Conservation (phyloP, 2,113 vertebrate species). For the Heterotilapia buettikoferi region DNA sequence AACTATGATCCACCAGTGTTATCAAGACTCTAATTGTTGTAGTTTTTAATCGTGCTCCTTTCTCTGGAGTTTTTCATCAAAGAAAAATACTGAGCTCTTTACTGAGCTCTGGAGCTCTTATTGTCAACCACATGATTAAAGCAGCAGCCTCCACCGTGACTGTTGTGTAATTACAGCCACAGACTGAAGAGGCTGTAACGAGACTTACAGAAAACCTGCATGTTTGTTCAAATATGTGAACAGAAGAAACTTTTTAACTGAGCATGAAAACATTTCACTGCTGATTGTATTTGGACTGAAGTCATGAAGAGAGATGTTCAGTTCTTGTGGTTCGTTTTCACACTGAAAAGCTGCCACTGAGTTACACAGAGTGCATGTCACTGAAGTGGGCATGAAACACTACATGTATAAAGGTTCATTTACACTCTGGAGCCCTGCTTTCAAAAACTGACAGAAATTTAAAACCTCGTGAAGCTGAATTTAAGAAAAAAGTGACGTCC, state of each 20-base stretch:
- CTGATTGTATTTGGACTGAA: background rate
- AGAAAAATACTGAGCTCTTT: background rate
- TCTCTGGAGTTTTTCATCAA: background rate
- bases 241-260: background rate
- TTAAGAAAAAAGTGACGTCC: rapidly evolving
- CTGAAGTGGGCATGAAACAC: rapidly evolving
- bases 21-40: rapidly evolving
- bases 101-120: rapidly evolving
- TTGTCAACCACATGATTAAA: rapidly evolving
- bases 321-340: background rate
- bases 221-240: background rate
- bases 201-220: background rate
- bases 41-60: background rate
- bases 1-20: background rate
- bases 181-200: background rate
- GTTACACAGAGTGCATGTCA: background rate
- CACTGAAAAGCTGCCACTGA: background rate
- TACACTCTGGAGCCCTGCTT: background rate
- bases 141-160: background rate
- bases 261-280: background rate
- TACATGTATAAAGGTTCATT: background rate
- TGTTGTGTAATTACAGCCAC: background rate
- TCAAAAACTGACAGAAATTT: rapidly evolving
- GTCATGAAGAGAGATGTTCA: background rate
- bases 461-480: background rate